Percentiles rank a stretch among this genome's conserved stretches.
Conservation (phyloP, 2,113 vertebrate genomes). For the Acinonyx jubatus region DNA sequence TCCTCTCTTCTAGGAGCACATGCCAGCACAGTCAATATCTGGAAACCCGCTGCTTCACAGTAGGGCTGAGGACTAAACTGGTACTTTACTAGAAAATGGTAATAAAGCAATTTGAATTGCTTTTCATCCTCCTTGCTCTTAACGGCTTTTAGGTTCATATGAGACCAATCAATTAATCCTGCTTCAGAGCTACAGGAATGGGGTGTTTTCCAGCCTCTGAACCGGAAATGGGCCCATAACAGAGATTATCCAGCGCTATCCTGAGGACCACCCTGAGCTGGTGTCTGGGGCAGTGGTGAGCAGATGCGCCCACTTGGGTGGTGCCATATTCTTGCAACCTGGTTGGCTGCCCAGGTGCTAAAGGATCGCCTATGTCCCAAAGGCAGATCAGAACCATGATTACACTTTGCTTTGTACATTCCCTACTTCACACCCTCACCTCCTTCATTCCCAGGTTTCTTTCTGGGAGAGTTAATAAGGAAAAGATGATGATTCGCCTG, state of each 20-base stretch:
- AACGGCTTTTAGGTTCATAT: slow-evolving; percentile 87
- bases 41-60: slow-evolving; percentile 89
- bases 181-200: slow-evolving; percentile 81
- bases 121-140: slow-evolving; percentile 87
- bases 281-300: slow-evolving; percentile 59
- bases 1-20: slow-evolving; percentile 85
- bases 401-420: slow-evolving; percentile 57
- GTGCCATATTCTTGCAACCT: slow-evolving; percentile 68
- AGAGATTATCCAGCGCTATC: slow-evolving; percentile 63
- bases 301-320: slow-evolving; percentile 66
- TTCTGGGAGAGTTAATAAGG: slow-evolving; percentile 68
- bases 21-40: slow-evolving; percentile 86
- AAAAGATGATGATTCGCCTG: slow-evolving; percentile 57
- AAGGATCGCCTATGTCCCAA: slow-evolving; percentile 79
- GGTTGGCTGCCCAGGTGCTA: slow-evolving; percentile 65
- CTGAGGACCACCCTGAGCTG: slow-evolving; percentile 69
- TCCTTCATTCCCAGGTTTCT: slow-evolving; percentile 68
- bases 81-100: slow-evolving; percentile 88
- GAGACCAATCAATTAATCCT: slow-evolving; percentile 90
- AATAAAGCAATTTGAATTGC: slow-evolving; percentile 89
- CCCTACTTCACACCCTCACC: neutral
- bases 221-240: slow-evolving; percentile 78
- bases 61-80: slow-evolving; percentile 87
- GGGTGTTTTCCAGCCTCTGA: slow-evolving; percentile 80
- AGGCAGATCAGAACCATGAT: slow-evolving; percentile 76